phyloP scores from a whole-genome alignment of 2,113 vertebrate species.

The Nibea albiflora region DNA sequence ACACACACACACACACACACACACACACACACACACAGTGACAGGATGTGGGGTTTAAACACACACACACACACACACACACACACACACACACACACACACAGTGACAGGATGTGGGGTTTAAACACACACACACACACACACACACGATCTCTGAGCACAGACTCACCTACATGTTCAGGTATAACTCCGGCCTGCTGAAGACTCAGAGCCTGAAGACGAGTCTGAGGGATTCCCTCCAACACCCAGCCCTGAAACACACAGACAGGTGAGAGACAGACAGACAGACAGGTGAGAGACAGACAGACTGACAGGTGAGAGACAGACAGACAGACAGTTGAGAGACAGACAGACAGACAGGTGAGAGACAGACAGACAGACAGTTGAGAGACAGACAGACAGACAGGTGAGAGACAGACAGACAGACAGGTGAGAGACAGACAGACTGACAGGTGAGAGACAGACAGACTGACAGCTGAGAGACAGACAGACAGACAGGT shows the following conservation, averaged over 20 bases:
- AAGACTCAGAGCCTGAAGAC: conserved; percentile 87
- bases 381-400: too few relatives aligned
- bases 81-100: conserved; percentile 23
- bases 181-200: conserved; percentile 88
- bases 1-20: conserved; percentile 6
- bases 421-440: too few relatives aligned
- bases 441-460: too few relatives aligned
- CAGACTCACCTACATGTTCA: conserved; percentile 87
- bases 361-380: too few relatives aligned
- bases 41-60: neutral
- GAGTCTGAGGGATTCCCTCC: conserved; percentile 88
- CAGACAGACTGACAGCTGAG: too few relatives aligned
- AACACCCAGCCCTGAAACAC: conserved; percentile 91
- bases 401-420: too few relatives aligned
- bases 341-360: conserved; percentile 43
- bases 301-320: too few relatives aligned
- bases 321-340: too few relatives aligned
- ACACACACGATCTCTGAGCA: neutral
- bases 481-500: too few relatives aligned
- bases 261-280: too few relatives aligned
- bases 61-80: conserved; percentile 18
- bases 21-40: conserved; percentile 8
- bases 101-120: neutral
- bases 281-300: too few relatives aligned
- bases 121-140: conserved; percentile 9